These are phyloP conservation scores for Microchrysa polita DNA, from an alignment of 2,888 invertebrate genomes.

Conservation along the genomic window DNA sequence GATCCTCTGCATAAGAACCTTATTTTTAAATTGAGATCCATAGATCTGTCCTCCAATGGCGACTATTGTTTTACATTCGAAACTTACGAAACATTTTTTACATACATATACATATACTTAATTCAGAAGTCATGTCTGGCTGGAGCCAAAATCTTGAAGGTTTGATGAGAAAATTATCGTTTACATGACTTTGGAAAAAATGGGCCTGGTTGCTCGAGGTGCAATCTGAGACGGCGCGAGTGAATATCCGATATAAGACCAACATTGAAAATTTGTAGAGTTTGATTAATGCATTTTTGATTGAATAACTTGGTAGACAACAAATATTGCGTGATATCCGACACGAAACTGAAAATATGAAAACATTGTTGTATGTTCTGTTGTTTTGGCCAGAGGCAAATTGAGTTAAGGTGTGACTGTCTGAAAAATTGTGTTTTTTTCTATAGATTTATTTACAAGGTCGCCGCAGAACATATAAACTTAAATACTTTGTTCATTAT, in stretches of 20 bases:
- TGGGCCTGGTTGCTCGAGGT: conserved; percentile 16
- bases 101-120: background rate
- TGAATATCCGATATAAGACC: conserved; percentile 3
- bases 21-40: conserved; percentile 3
- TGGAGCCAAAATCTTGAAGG: background rate
- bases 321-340: conserved; percentile 12
- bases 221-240: too few relatives aligned
- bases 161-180: conserved; percentile 36
- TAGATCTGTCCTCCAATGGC: conserved; percentile 11
- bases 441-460: too few relatives aligned
- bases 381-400: too few relatives aligned
- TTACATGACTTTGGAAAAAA: conserved; percentile 32
- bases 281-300: conserved; percentile 43
- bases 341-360: too few relatives aligned
- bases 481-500: too few relatives aligned
- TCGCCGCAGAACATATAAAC: too few relatives aligned
- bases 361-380: too few relatives aligned
- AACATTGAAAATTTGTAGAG: conserved; percentile 14
- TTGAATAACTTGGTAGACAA: conserved; percentile 24
- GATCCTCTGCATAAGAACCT: conserved; percentile 16
- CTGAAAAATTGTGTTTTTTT: too few relatives aligned
- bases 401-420: too few relatives aligned
- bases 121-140: background rate
- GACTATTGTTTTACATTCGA: background rate
- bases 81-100: too few relatives aligned